phyloP scores from a whole-genome alignment of 2,888 invertebrate genomes.

The Pollenia angustigena region DNA sequence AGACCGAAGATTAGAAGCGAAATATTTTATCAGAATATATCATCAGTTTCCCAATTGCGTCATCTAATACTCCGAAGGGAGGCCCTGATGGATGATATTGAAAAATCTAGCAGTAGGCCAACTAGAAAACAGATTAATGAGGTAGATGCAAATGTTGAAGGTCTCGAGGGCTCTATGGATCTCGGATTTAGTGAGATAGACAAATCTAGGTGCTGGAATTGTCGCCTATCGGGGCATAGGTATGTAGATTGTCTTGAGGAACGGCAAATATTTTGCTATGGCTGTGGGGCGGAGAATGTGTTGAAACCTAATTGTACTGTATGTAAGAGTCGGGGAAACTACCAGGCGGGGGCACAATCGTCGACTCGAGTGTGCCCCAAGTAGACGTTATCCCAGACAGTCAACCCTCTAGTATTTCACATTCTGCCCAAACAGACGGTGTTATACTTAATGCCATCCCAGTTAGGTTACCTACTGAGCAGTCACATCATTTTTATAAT shows the following conservation, averaged over 20 bases:
- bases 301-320: constrained; percentile 43
- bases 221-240: constrained; percentile 38
- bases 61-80: too few relatives aligned
- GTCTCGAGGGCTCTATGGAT: too few relatives aligned
- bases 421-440: neutral
- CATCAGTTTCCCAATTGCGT: too few relatives aligned
- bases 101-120: too few relatives aligned
- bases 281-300: constrained; percentile 45
- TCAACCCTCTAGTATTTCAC: neutral
- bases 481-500: too few relatives aligned
- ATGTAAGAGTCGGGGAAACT: constrained; percentile 32
- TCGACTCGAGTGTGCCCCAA: constrained; percentile 5
- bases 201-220: constrained; percentile 58
- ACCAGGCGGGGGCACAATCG: neutral
- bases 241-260: constrained; percentile 56
- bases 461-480: too few relatives aligned
- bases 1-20: neutral
- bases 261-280: constrained; percentile 49
- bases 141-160: too few relatives aligned
- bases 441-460: too few relatives aligned
- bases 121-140: too few relatives aligned
- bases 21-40: too few relatives aligned
- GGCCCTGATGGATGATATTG: too few relatives aligned
- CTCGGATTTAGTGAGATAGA: too few relatives aligned
- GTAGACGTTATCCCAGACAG: neutral